phyloP scores from a whole-genome alignment of 2,888 invertebrate genomes.

The Trichogramma evanescens region DNA sequence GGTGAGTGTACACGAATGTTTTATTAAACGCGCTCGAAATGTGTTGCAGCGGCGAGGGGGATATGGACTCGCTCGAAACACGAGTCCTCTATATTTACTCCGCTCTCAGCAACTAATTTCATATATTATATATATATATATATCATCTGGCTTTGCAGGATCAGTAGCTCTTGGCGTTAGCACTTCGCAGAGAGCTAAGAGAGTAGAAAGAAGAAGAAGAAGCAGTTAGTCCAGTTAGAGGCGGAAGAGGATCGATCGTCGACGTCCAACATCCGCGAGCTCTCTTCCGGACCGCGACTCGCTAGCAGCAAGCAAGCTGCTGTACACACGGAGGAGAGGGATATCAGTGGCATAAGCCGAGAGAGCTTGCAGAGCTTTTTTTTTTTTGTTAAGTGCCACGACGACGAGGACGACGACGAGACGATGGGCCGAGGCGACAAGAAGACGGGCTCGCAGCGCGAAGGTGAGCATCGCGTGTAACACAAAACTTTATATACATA shows the following conservation, averaged over 20 bases:
- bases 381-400: slow-evolving; percentile 22
- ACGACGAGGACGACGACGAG: slow-evolving; percentile 30
- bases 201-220: neutral
- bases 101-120: too few species aligned
- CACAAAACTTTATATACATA: too few species aligned
- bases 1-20: too few species aligned
- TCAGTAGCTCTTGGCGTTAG: too few species aligned
- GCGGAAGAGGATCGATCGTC: neutral
- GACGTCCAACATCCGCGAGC: neutral
- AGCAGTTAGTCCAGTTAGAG: neutral
- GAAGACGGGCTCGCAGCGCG: slow-evolving; percentile 47
- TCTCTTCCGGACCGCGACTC: neutral
- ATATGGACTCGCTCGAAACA: too few species aligned
- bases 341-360: too few species aligned
- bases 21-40: too few species aligned
- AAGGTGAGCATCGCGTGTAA: slow-evolving; percentile 18
- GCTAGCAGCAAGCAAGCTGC: neutral
- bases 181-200: neutral
- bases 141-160: too few species aligned
- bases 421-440: slow-evolving; percentile 53
- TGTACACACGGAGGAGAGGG: too few species aligned
- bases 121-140: too few species aligned
- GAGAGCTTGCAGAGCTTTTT: neutral
- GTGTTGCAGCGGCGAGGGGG: too few species aligned
- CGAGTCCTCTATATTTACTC: too few species aligned